Conservation (phyloP, 2,888 invertebrate genomes). For the Merodon equestris region DNA sequence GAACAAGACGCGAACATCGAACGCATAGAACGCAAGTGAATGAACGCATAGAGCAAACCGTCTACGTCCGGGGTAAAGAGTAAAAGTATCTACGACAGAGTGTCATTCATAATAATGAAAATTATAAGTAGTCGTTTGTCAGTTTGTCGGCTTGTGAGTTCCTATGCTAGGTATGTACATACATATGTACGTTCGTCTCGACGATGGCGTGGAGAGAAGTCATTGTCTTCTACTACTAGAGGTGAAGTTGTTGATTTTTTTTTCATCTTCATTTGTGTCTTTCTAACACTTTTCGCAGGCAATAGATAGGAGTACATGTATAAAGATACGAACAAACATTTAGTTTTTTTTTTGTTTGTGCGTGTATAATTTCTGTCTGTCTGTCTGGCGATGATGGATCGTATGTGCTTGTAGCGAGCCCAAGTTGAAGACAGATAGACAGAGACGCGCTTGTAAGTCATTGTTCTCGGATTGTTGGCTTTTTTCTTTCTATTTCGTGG, state of each 20-base stretch:
- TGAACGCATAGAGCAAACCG: not conserved
- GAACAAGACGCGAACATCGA: not conserved
- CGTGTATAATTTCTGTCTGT: constrained; percentile 39
- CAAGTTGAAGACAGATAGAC: not conserved
- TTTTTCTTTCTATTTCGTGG: constrained; percentile 23
- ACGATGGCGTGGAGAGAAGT: constrained; percentile 33
- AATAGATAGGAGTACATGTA: no score
- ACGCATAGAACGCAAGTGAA: constrained; percentile 2
- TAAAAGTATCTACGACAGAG: constrained; percentile 22
- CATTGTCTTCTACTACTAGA: constrained; percentile 39
- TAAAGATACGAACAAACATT: not conserved
- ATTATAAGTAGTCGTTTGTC: constrained; percentile 56
- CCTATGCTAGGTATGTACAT: no score
- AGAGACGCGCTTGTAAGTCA: constrained; percentile 26
- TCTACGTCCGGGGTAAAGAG: no score
- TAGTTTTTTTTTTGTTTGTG: constrained; percentile 19
- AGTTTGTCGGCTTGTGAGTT: constrained; percentile 1
- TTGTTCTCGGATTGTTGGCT: constrained; percentile 31
- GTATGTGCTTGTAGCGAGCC: constrained; percentile 23
- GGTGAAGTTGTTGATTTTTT: constrained; percentile 35
- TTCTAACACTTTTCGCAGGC: constrained; percentile 25
- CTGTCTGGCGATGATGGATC: constrained; percentile 27
- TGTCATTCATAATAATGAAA: constrained; percentile 61
- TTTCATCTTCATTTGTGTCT: no score
- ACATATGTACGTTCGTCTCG: no score